Base-by-base conservation (phyloP, 2,797 vertebrate genomes). In the Eutrigla gurnardus region DNA sequence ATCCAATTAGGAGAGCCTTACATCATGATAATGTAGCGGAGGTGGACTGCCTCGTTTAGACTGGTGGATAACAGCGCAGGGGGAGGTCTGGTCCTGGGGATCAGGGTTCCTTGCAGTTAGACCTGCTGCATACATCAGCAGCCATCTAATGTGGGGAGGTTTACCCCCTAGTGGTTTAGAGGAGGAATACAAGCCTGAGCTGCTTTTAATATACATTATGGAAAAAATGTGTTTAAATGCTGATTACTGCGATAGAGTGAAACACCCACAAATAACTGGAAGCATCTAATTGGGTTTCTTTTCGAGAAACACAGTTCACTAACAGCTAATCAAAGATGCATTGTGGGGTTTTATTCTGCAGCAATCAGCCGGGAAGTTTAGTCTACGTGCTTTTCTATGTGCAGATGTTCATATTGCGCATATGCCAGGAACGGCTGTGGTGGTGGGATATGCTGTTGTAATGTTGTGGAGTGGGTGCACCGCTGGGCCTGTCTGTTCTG, bases 101-200 rank as follows among this genome's bases (percentile, higher is more conserved):
- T 65, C 61, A n/a, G 83, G 91, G 87, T 90, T 90, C 89, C 77
- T 84, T 84, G 83, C 77, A 88, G 78, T 85, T 75, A 91, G 89
- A 89, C 89, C 85, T 89, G 82, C 87, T 89, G 88, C 80, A 89
- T 82, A 86, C 77, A 91, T 89, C 88, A 89, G 77, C 84, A 80
- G 78, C 54, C 81, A 50, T 88, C 63, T 85, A 75, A 40, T 69
- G 89, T 90, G 89, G 90, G 80, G 86, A 91, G 85, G 82, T 92
- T 93, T 83, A 90, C 93, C 95, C 91, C 91, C 94, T 94, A 93
- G 93, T 94, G 94, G 94, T 64, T 79, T 25, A 83, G 32, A 7
- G 47, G 42, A 81, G 80, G 39, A 89, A 75, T 70, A 62, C 86
- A 91, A 77, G 70, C 72, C 63, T 70, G 43, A 46, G 67, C 60